Base-by-base conservation (phyloP, 1,140 invertebrate genomes). In the Akabosia matsudoensis region DNA sequence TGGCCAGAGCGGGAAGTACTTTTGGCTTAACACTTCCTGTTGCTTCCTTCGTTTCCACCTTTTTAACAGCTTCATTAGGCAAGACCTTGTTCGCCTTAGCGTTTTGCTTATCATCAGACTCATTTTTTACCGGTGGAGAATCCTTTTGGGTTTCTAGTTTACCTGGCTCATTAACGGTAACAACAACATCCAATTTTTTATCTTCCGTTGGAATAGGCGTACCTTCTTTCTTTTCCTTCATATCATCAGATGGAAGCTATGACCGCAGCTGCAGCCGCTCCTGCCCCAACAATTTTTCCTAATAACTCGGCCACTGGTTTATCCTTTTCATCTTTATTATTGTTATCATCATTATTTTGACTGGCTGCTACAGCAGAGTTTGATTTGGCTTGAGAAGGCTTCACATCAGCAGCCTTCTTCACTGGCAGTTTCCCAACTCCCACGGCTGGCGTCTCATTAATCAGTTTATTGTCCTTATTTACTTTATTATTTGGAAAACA, bases 401-500 rank as follows among this genome's bases (percentile, higher is more conserved):
- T 37, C 22, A 70, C 74, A 22, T 76, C 51, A 33, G 51, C 61
- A 3, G 76, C 24, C 64, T 54, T 74, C 34, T 76, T 74, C 70
- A 56, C 79, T 51, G 76, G 64, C n/a, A 56, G 67, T 30, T 31
- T 76, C 33, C 78, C 77, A 51, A 72, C 70, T 1, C 34, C 26
- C 24, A 10, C 45, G 1, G 18, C 56, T 51, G n/a, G 16, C 26
- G 30, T 26, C n/a, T 1, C 10, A 16, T 37, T 54, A 22, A 33
- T 67, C 2, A 64, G 30, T 31, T 67, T 22, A 4, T 67, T 28
- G 3, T 30, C 10, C 61, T 67, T 67, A 31, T 7, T 22, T 18
- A 45, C 7, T 18, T 45, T 45, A 10, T 7, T 18, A 45, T 45
- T 45, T 10, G 37, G 37, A 45, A 45, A 7, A 10, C 7, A 18